Base-by-base conservation (phyloP, 2,797 vertebrate genomes). In the Austrolebias charrua region DNA sequence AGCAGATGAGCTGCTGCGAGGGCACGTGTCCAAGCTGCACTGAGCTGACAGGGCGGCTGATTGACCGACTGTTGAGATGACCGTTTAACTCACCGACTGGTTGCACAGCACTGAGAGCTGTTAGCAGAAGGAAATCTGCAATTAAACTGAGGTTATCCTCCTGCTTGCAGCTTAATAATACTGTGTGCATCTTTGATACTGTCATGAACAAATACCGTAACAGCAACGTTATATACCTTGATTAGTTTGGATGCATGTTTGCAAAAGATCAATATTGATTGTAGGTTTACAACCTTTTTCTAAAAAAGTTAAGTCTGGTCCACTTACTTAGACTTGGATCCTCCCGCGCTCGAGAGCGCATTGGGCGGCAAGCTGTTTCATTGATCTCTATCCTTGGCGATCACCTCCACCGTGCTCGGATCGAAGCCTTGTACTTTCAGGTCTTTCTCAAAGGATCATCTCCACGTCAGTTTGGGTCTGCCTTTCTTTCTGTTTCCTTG, bases 91-190 rank as follows among this genome's bases (percentile, higher is more conserved):
- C 59, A 59, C 83, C 40, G 79, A 73, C 81, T 80, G 84, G 74
- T 73, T 66, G 72, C 59, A 12, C 64, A 76, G 72, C 71, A 65
- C 60, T 33, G 75, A 76, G 64, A 40, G 68, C 66, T 64, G 73
- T 79, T 75, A 84, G 73, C 80, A 82, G 80, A 78, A 80, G 81
- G 78, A 75, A 78, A 66, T 67, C 65, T 75, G 75, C 86, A 88
- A 90, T 90, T 90, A 85, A 82, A 80, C 60, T 13, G 43, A 63
- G 71, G 69, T 71, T 69, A 81, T 85, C 60, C 60, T 80, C 73
- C 66, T 75, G 60, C 60, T 75, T 78, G 67, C 61, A 78, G 67
- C 61, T 79, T 81, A 80, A 81, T 78, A 74, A 71, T 69, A 66
- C 75, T 50, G 62, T 48, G 50, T 60, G 63, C 66, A 55, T 76